Percentiles rank a stretch among this genome's conserved stretches.
Evolutionary conservation across 2,113 vertebrate genomes (phyloP).

Genomic region (Nycticorax nycticorax): DNA sequence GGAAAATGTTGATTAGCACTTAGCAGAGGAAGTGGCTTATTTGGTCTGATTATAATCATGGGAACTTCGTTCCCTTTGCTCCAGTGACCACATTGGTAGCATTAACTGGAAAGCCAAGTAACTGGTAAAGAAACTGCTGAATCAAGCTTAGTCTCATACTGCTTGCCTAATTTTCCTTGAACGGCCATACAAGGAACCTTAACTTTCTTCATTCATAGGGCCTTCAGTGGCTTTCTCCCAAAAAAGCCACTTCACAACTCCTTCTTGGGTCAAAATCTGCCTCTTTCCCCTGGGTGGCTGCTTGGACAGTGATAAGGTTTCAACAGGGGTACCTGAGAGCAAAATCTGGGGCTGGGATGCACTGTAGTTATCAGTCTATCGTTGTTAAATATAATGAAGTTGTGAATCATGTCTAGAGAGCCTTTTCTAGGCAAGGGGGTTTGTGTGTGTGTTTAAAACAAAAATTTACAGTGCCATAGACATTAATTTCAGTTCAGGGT

Average conservation of each 20-base stretch:
- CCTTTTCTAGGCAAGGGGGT: not conserved
- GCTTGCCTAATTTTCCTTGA: not conserved
- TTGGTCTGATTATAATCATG: constrained; percentile 24
- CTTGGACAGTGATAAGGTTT: not conserved
- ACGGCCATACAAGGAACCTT: not conserved
- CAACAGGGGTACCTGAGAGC: not conserved
- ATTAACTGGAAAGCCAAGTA: not conserved
- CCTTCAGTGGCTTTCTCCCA: not conserved
- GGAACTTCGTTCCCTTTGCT: not conserved
- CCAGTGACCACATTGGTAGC: constrained; percentile 18
- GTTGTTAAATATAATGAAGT: not conserved
- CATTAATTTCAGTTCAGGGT: not conserved
- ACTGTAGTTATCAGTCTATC: not conserved
- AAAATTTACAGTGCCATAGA: not conserved
- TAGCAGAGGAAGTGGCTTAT: constrained; percentile 53
- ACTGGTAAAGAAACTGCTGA: constrained; percentile 32
- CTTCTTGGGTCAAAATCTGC: not conserved
- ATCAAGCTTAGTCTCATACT: not conserved
- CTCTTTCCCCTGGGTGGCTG: not conserved
- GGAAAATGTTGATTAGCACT: constrained; percentile 49
- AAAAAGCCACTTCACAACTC: not conserved
- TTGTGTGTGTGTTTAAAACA: not conserved
- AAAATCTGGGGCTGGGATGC: not conserved
- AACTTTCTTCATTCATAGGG: not conserved
- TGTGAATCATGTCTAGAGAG: not conserved